A percentile compares a stretch with the other conserved stretches of the same genome.
These are phyloP conservation scores for Chrysocyon brachyurus DNA, from an alignment of 2,797 vertebrate species.

Conservation along the genomic window DNA sequence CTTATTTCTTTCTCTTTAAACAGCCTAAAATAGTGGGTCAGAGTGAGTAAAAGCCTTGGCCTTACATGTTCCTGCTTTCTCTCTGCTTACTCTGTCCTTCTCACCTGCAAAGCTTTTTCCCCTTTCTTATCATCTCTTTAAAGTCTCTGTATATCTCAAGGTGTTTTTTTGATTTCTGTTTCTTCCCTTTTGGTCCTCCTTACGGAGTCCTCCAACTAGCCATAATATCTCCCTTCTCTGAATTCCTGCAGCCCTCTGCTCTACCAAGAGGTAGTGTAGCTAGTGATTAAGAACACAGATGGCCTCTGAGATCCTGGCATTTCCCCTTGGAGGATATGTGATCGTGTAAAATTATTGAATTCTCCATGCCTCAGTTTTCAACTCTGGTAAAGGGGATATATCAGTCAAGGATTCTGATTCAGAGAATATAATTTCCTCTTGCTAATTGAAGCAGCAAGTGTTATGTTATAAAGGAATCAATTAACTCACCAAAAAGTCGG, in stretches of 20 bases:
- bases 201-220: not conserved
- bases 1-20: not conserved
- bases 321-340: not conserved
- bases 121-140: not conserved
- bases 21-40: not conserved
- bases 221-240: not conserved
- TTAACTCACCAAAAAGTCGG: not conserved
- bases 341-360: not conserved
- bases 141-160: not conserved
- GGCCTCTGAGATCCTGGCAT: not conserved
- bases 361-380: not conserved
- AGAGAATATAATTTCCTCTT: conserved; percentile 18
- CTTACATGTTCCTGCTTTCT: not conserved
- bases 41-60: not conserved
- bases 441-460: not conserved
- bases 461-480: not conserved
- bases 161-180: not conserved
- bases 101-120: not conserved
- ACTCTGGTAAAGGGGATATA: not conserved
- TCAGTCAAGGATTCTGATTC: not conserved
- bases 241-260: not conserved
- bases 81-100: not conserved
- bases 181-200: not conserved
- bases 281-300: not conserved
- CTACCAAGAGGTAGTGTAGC: not conserved